These are phyloP conservation scores for Capreolus pygargus DNA, from an alignment of 2,113 vertebrate genomes.

Conservation along the genomic window DNA sequence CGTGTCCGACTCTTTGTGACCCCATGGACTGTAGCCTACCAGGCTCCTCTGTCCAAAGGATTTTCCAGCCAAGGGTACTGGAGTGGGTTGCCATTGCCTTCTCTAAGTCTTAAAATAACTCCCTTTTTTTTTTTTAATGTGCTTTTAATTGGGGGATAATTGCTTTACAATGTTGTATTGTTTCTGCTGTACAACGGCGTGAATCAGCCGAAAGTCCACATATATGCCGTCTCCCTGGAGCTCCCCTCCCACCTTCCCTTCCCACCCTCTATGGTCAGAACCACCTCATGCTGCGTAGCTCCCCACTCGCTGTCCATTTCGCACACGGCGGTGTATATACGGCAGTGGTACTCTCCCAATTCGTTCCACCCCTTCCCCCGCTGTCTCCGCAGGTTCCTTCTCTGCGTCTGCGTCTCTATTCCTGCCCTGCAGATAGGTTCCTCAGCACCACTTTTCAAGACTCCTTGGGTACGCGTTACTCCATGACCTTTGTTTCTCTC, in stretches of 20 bases:
- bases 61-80: not conserved
- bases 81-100: not conserved
- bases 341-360: not conserved
- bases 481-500: not conserved
- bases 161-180: not conserved
- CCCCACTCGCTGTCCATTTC: not conserved
- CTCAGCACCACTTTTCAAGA: not conserved
- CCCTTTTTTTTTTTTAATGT: not conserved
- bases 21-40: not conserved
- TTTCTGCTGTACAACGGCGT: not conserved
- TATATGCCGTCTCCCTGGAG: not conserved
- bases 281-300: not conserved
- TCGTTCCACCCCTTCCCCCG: not conserved
- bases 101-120: not conserved
- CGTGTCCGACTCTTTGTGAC: not conserved
- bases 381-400: not conserved
- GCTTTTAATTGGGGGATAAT: not conserved
- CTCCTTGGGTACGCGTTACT: not conserved
- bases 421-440: not conserved
- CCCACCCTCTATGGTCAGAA: not conserved
- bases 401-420: not conserved
- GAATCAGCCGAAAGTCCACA: not conserved
- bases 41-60: not conserved
- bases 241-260: not conserved
- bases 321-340: fast-evolving